Percentiles rank a stretch among this genome's conserved stretches.
phyloP scores from a whole-genome alignment of 2,113 vertebrate genomes.

The Choloepus hoffmanni region DNA sequence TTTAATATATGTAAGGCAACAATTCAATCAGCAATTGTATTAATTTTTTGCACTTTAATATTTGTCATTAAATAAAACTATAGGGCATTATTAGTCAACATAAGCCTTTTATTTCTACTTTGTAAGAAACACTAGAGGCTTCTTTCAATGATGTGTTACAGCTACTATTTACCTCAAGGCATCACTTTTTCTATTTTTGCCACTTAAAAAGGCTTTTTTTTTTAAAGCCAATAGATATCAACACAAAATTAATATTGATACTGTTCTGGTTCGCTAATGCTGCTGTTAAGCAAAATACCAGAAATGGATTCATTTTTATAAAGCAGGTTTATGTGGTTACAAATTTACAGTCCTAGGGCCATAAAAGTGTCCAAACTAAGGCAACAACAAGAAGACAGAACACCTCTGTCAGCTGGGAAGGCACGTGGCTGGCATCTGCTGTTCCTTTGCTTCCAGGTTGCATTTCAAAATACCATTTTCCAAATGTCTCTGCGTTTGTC shows the following conservation, averaged over 20 bases:
- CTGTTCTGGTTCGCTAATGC: too few species aligned
- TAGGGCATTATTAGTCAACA: background rate
- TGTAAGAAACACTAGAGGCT: constrained; percentile 18
- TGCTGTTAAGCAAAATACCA: too few species aligned
- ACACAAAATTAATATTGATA: constrained; percentile 12
- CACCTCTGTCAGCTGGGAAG: too few species aligned
- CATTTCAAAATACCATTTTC: too few species aligned
- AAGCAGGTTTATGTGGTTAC: too few species aligned
- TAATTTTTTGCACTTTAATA: background rate
- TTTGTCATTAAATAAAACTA: constrained; percentile 55
- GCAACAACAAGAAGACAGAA: too few species aligned
- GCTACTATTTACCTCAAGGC: background rate
- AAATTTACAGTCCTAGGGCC: too few species aligned
- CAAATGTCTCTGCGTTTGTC: too few species aligned
- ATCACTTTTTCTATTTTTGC: background rate
- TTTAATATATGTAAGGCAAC: background rate
- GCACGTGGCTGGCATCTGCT: too few species aligned
- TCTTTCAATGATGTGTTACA: background rate
- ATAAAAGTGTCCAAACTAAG: too few species aligned
- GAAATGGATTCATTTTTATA: too few species aligned
- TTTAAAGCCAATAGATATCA: constrained; percentile 21
- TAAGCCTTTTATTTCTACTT: constrained; percentile 36
- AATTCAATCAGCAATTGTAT: background rate
- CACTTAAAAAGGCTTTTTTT: constrained; percentile 17
- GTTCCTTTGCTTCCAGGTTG: too few species aligned